Evolutionary conservation across 2,113 vertebrate species (phyloP), one percentile per base, ranked within the genome.

Genomic region (Nibea coibor): DNA sequence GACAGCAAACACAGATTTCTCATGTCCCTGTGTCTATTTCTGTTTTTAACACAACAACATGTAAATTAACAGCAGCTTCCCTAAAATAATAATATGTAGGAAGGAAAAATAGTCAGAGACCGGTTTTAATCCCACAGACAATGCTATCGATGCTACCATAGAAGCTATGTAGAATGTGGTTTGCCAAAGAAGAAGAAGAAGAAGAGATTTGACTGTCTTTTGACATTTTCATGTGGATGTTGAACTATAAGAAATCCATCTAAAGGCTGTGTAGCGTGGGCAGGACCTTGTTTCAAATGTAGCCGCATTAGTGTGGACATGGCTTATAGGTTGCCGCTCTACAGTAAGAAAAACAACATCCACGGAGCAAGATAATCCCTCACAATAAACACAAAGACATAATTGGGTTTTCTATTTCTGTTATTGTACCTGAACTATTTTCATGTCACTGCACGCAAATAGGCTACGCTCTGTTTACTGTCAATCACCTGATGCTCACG

Each of bases 291-390:
- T 70, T 67, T 80, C n/a, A 63, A 43, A 64, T 59, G 57, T 26
- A 73, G 53, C 43, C 22, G 11, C 69, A 58, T 45, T 45, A n/a
- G 5, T 53, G 45, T 59, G 63, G 73, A 72, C 45, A 2, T 5
- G 31, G 63, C 10, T 77, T 66, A 50, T 22, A 39, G 59, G 16
- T 31, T 74, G 19, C 24, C 16, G 10, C 54, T 69, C 47, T 56
- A 64, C 59, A 59, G 24, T 12, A 28, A 15, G 61, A 47, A 75
- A 72, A 72, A 78, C 20, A 82, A 39, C 45, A 9, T 75, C 42
- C 76, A 47, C 74, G 43, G 39, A 81, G 74, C 15, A 7, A 68
- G 53, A 80, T 82, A 87, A 89, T 83, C 82, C 84, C 64, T 70
- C 73, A 75, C 56, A 76, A 73, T 63, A 73, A 87, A 57, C 85